Evolutionary conservation across 2,797 vertebrate species (phyloP).

Genomic region (Buphagus erythrorhynchus): DNA sequence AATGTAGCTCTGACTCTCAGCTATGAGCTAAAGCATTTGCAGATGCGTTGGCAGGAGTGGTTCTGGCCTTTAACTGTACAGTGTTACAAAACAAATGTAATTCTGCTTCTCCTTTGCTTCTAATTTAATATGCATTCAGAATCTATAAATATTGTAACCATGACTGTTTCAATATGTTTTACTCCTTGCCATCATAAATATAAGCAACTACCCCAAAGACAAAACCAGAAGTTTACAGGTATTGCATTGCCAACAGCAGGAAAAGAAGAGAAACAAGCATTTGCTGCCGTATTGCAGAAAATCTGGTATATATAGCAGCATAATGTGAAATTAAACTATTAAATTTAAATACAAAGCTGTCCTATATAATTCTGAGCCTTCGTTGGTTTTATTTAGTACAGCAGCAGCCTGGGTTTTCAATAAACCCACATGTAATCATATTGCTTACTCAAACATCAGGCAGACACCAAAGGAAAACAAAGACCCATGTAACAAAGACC

Average conservation of each 20-base stretch:
- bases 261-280: not conserved
- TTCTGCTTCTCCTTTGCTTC: slow-evolving; percentile 48
- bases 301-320: not conserved
- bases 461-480: not conserved
- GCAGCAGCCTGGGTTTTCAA: not conserved
- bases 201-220: not conserved
- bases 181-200: slow-evolving; percentile 18
- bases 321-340: slow-evolving; percentile 1
- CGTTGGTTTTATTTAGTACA: not conserved
- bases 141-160: slow-evolving; percentile 54
- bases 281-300: not conserved
- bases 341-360: not conserved
- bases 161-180: slow-evolving; percentile 37
- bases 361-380: not conserved
- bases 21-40: slow-evolving; percentile 50
- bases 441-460: not conserved
- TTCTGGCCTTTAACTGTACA: slow-evolving; percentile 15
- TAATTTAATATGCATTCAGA: slow-evolving; percentile 53
- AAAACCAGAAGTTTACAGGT: not conserved
- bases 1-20: not conserved
- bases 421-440: not conserved
- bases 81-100: slow-evolving; percentile 48
- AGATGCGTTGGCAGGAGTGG: slow-evolving; percentile 44
- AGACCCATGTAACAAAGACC: not conserved
- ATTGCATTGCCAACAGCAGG: not conserved